Evolutionary conservation across 1,140 invertebrate species (phyloP).

Genomic region (Lasioglossum baleicum): DNA sequence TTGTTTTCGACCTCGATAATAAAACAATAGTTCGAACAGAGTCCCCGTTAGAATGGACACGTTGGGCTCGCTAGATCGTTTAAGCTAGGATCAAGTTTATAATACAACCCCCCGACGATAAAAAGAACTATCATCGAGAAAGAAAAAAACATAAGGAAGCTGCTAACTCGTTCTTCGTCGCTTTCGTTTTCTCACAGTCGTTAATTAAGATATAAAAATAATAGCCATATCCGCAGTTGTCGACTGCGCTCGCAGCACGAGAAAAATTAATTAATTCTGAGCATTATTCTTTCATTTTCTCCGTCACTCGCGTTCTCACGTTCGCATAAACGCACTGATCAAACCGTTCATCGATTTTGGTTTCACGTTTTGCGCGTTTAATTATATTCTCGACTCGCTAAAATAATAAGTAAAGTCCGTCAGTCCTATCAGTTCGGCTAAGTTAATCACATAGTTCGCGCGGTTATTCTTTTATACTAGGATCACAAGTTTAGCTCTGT

Average conservation of each 20-base stretch:
- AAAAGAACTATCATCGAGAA: conserved; percentile 45
- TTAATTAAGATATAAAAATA: conserved; percentile 75
- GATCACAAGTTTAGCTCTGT: conserved; percentile 62
- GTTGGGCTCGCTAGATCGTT: conserved; percentile 8
- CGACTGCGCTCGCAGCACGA: conserved; percentile 52
- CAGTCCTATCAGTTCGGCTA: conserved; percentile 73
- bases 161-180: conserved; percentile 47
- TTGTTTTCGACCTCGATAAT: conserved; percentile 24
- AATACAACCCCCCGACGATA: conserved; percentile 59
- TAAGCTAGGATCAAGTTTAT: conserved; percentile 59
- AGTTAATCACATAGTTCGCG: conserved; percentile 61
- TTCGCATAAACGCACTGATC: conserved; percentile 1
- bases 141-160: conserved; percentile 44
- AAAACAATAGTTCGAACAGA: conserved; percentile 53
- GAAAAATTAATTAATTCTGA: conserved; percentile 61
- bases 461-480: conserved; percentile 37
- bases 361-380: conserved; percentile 40
- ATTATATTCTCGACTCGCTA: conserved; percentile 60
- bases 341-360: conserved; percentile 3
- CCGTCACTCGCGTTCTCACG: not conserved
- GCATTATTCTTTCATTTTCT: conserved; percentile 57
- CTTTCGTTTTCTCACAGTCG: conserved; percentile 51
- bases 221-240: conserved; percentile 70
- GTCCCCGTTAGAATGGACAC: conserved; percentile 9
- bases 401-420: conserved; percentile 70